Evolutionary conservation across 2,113 vertebrate genomes (phyloP).

Genomic region (Gobio gobio): DNA sequence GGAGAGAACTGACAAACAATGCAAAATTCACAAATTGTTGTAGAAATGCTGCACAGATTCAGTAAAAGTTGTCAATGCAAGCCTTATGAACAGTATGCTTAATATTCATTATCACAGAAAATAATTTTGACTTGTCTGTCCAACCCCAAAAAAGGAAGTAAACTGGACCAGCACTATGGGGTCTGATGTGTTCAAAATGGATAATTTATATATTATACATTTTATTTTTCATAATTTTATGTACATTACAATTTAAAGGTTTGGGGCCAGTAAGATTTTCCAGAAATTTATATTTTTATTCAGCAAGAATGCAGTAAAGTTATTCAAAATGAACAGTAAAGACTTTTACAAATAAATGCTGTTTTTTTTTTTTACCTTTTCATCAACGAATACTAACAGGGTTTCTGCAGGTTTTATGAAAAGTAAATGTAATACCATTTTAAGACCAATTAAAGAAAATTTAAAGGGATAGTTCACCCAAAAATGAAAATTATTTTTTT

Average conservation of each 20-base stretch:
- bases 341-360: neutral
- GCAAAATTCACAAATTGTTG: slow-evolving; percentile 24
- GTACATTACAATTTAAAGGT: neutral
- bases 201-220: neutral
- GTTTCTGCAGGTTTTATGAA: no score
- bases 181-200: neutral
- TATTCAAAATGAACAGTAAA: neutral
- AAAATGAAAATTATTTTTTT: no score
- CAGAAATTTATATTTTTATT: neutral
- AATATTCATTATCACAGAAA: neutral
- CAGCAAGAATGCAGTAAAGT: neutral
- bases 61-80: neutral
- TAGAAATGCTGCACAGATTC: neutral
- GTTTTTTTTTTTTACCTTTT: neutral
- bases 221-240: neutral
- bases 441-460: no score
- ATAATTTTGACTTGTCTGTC: neutral
- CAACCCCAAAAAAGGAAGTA: neutral
- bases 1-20: slow-evolving; percentile 23
- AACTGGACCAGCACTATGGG: neutral
- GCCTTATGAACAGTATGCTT: neutral
- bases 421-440: no score
- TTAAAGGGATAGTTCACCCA: no score
- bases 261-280: neutral
- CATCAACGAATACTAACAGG: no score